A percentile compares a stretch with the other conserved stretches of the same genome.
phyloP scores from a whole-genome alignment of 23 tunicate species.

The Phallusia fumigata region DNA sequence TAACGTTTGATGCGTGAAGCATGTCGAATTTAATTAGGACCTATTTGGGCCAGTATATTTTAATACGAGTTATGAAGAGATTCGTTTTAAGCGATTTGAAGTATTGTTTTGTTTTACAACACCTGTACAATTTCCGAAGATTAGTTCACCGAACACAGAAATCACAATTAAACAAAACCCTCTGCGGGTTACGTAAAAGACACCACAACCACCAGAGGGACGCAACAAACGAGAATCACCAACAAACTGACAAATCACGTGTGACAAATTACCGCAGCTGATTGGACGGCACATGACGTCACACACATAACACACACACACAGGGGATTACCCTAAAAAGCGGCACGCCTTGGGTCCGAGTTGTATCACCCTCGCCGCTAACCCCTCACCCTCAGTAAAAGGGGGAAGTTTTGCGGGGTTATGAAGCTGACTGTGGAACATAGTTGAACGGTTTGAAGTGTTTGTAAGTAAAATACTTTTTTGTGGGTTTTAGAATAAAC shows the following conservation, averaged over 20 bases:
- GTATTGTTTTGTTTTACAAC: too few relatives aligned
- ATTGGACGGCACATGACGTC: neutral
- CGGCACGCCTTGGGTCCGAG: conserved; percentile 57
- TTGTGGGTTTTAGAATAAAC: too few relatives aligned
- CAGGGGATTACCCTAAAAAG: conserved; percentile 62
- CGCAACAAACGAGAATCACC: neutral
- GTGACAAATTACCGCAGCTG: conserved; percentile 9
- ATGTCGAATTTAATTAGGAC: too few relatives aligned
- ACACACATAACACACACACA: neutral
- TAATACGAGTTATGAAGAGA: too few relatives aligned
- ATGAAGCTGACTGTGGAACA: conserved; percentile 31
- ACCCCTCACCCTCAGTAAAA: conserved; percentile 73
- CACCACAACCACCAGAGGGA: neutral
- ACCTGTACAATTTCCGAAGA: too few relatives aligned
- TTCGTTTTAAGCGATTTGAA: too few relatives aligned
- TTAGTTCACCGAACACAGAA: too few relatives aligned
- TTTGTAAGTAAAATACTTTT: too few relatives aligned
- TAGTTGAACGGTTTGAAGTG: neutral
- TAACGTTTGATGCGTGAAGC: too few relatives aligned
- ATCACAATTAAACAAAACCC: too few relatives aligned
- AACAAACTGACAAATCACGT: neutral
- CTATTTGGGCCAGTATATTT: too few relatives aligned
- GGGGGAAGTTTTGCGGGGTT: conserved; percentile 46
- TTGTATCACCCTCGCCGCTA: conserved; percentile 74
- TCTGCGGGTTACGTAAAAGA: too few relatives aligned